Evolutionary conservation across 1,140 invertebrate genomes (phyloP), one percentile per base, ranked within the genome.

Genomic region (Drosophila asahinai): DNA sequence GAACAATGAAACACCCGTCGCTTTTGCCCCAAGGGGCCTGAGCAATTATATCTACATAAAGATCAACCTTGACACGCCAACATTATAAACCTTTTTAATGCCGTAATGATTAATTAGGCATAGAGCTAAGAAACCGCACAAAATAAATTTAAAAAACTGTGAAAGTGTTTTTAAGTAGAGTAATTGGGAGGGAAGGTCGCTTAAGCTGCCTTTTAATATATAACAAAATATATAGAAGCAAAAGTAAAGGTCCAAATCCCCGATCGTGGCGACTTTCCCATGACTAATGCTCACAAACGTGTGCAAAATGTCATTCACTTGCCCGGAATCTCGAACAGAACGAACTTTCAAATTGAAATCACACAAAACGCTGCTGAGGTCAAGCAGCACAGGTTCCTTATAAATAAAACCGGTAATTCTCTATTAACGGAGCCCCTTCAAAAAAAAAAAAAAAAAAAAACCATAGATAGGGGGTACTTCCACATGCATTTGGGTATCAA

Each of bases 291-390:
- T 11, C 12, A 5, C 22, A 54, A 33, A 43, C 65, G 45, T 68
- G 76, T 72, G 76, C 55, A 15, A 82, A 79, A 83, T 83, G 61
- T 82, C 61, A 83, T 83, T 80, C 66, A 77, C 54, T 60, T 82
- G 73, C 62, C 57, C 38, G 61, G 54, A 59, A 82, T 72, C 74
- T 71, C 70, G 67, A 84, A 59, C 70, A 84, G 74, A 87, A 70
- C 74, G 81, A 83, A 90, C 86, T 90, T 87, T 87, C 81, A 49
- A 84, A 79, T 89, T 42, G 54, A 57, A 54, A 36, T 36, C 48
- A 40, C 43, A 36, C 27, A 27, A 14, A 38, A 5, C 19, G 19
- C 52, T 9, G 27, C 36, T 73, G 74, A 87, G 83, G 81, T 89
- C 86, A 81, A 63, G 47, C 57, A 55, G 42, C 65, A 61, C 65